Percentiles rank a stretch among this genome's conserved stretches.
These are phyloP conservation scores for Corythucha ciliata DNA, from an alignment of 2,888 invertebrate genomes.

Conservation along the genomic window DNA sequence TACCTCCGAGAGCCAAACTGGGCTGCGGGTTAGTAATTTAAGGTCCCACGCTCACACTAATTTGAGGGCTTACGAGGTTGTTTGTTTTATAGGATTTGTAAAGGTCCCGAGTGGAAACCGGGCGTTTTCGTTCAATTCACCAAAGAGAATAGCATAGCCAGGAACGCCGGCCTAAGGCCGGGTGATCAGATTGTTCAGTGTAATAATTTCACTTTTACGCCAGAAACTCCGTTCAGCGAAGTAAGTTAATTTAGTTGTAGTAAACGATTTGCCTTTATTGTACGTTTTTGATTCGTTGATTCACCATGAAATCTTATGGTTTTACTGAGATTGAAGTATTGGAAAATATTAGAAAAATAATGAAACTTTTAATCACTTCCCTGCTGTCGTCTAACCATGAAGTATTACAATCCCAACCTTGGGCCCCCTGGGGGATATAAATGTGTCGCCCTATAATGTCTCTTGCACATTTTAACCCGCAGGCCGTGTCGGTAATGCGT, in stretches of 20 bases:
- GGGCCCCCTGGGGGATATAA: no score
- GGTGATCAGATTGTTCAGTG: slow-evolving; percentile 88
- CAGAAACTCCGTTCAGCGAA: slow-evolving; percentile 69
- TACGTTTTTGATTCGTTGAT: neutral
- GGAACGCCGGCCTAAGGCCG: slow-evolving; percentile 75
- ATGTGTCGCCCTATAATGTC: neutral
- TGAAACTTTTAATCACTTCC: no score
- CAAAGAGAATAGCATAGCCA: slow-evolving; percentile 77
- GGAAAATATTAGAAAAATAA: no score
- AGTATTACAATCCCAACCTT: no score
- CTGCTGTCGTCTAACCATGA: no score
- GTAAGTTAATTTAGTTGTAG: slow-evolving; percentile 42
- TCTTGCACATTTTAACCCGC: no score
- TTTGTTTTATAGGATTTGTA: slow-evolving; percentile 56
- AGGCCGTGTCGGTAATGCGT: slow-evolving; percentile 76
- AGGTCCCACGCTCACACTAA: neutral
- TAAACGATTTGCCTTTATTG: neutral
- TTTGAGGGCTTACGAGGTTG: neutral
- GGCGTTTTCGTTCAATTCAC: slow-evolving; percentile 86
- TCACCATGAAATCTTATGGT: neutral
- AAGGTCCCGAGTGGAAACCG: slow-evolving; percentile 76
- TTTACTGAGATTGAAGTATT: neutral
- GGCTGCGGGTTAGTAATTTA: slow-evolving; percentile 61
- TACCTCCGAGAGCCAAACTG: slow-evolving; percentile 70
- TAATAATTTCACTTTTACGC: slow-evolving; percentile 56